Evolutionary conservation across 2,888 invertebrate species (phyloP), one percentile per base, ranked within the genome.

Genomic region (Anoplius nigerrimus): DNA sequence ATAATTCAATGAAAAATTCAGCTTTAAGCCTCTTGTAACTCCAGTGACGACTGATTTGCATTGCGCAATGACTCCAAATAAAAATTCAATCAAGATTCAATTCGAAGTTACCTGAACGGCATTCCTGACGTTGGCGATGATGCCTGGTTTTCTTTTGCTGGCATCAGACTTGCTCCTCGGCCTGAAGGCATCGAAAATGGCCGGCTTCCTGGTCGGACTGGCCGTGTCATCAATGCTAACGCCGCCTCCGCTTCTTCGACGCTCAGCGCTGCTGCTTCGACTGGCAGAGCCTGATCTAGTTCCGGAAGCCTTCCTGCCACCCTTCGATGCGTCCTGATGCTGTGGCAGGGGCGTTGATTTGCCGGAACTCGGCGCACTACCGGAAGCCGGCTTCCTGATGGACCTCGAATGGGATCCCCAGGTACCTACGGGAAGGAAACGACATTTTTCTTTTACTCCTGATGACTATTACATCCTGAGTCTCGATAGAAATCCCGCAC

Each of bases 51-150:
- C 24, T 24, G 24, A 24, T 2, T 6, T 24, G 24, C 6, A 6
- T 24, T 6, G 24, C 24, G 24, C 24, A 6, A 24, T 24, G 24
- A 6, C 24, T 24, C 24, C n/a, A n/a, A n/a, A n/a, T n/a, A n/a
- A n/a, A n/a, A 8, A 0, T 46, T 46, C 21, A 42, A 18, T 53
- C 15, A 1, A 22, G 24, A 24, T 6, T 2, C 24, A 6, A 34
- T 11, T 3, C 1, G 8, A 34, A 8, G 46, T 87, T 87, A 94
- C 94, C 92, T 95, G 94, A 86, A 96, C 93, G 51, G 95, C 95
- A 82, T 93, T 93, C 88, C 93, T 95, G 92, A 97, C 94, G 85
- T 95, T 95, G 75, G 95, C 92, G 92, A 97, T 96, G 84, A 97
- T 93, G 71, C 94, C 91, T 76, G 91, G 90, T 69, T 91, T 91